phyloP scores from a whole-genome alignment of 2,888 invertebrate species.

The Lepeophtheirus nordmannii region DNA sequence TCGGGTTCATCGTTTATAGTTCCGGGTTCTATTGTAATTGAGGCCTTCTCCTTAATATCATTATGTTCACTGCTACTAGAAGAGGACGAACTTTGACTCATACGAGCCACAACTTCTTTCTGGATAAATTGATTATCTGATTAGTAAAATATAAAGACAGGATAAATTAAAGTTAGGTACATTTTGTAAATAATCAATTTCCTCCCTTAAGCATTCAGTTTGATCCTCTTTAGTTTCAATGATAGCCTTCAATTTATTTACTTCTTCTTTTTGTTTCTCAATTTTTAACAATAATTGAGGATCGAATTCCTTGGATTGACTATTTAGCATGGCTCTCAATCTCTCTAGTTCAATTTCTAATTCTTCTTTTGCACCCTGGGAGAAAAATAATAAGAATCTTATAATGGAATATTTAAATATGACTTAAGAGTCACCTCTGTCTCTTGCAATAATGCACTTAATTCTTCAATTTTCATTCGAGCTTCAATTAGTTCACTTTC shows the following conservation, averaged over 20 bases:
- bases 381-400: not conserved
- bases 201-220: not conserved
- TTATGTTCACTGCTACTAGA: not conserved
- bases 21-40: too few relatives aligned
- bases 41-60: not conserved
- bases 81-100: not conserved
- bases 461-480: not conserved
- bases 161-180: not conserved
- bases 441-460: not conserved
- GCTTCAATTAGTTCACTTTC: not conserved
- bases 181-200: not conserved
- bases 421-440: not conserved
- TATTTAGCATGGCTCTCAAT: not conserved
- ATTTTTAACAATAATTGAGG: not conserved
- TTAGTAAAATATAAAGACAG: not conserved
- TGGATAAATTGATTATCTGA: not conserved
- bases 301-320: not conserved
- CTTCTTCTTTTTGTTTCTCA: not conserved
- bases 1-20: too few relatives aligned
- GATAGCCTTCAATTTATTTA: not conserved
- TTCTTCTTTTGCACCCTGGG: not conserved
- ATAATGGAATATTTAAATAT: not conserved
- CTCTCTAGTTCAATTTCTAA: not conserved
- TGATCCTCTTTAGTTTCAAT: not conserved
- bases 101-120: too few relatives aligned